Percentiles rank a stretch among this genome's conserved stretches.
Evolutionary conservation across 1,140 invertebrate genomes (phyloP).

Genomic region (Cylas formicarius): DNA sequence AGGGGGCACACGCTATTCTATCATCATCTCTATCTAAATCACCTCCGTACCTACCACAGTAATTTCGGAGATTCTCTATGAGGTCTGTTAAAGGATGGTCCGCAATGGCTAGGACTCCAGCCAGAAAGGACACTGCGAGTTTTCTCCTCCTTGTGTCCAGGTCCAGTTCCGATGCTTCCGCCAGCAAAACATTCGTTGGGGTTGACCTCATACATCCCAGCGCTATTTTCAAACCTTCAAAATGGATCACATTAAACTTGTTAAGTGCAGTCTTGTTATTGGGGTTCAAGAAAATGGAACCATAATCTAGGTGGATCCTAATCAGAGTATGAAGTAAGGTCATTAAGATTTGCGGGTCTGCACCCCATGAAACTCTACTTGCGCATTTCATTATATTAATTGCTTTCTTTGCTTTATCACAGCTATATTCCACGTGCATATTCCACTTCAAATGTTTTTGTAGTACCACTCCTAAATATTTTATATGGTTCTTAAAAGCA

Average conservation of each 20-base stretch:
- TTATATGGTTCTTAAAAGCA: background rate
- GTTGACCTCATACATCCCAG: slow-evolving; percentile 18
- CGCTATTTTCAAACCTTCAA: slow-evolving; percentile 7
- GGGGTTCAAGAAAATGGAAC: slow-evolving; percentile 10
- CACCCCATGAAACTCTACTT: slow-evolving; percentile 19
- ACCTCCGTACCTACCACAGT: background rate
- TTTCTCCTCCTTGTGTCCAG: slow-evolving; percentile 12
- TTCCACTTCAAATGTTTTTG: slow-evolving; percentile 6
- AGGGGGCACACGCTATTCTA: no score
- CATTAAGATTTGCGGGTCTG: slow-evolving; percentile 12
- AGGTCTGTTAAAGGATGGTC: slow-evolving; percentile 9
- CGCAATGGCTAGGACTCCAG: slow-evolving; percentile 1
- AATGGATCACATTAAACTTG: slow-evolving; percentile 10
- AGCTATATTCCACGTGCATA: slow-evolving; percentile 12
- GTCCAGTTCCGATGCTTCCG: slow-evolving; percentile 10
- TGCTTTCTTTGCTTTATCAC: slow-evolving; percentile 5
- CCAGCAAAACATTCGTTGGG: slow-evolving; percentile 13
- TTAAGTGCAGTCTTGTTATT: slow-evolving; percentile 1
- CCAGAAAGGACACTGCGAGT: slow-evolving; percentile 11
- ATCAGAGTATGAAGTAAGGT: slow-evolving; percentile 7
- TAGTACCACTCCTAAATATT: slow-evolving; percentile 7
- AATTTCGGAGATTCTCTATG: background rate
- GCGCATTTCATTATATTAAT: slow-evolving; percentile 20
- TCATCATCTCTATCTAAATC: background rate
- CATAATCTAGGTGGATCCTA: slow-evolving; percentile 18